A percentile compares a stretch with the other conserved stretches of the same genome.
These are phyloP conservation scores for Charanyca ferruginea DNA, from an alignment of 2,888 invertebrate genomes.

Conservation along the genomic window DNA sequence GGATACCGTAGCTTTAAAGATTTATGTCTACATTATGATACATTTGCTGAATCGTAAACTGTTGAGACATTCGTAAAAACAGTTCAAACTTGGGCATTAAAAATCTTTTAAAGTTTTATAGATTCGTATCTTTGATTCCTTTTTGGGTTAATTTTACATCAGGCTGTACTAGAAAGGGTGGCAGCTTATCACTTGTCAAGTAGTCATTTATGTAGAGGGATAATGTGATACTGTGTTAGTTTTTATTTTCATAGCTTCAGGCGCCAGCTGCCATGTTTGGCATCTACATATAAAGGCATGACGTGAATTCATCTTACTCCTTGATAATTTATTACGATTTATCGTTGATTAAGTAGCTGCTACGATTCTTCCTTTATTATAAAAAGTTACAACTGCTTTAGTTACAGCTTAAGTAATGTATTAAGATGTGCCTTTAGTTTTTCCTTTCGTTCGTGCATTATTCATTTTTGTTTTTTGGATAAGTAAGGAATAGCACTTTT, in stretches of 20 bases:
- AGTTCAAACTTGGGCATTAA: slow-evolving; percentile 48
- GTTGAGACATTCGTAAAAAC: slow-evolving; percentile 36
- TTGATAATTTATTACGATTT: slow-evolving; percentile 37
- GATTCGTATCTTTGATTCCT: slow-evolving; percentile 45
- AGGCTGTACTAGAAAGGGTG: slow-evolving; percentile 26
- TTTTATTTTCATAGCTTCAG: slow-evolving; percentile 44
- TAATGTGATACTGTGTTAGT: slow-evolving; percentile 41
- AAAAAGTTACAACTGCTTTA: slow-evolving; percentile 36
- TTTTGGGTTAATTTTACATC: slow-evolving; percentile 38
- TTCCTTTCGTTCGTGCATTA: slow-evolving; percentile 1
- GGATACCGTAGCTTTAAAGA: slow-evolving; percentile 42
- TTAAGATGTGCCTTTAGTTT: background rate
- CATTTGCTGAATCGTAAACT: slow-evolving; percentile 35
- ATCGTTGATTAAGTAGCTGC: slow-evolving; percentile 23
- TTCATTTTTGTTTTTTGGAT: background rate
- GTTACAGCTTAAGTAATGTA: slow-evolving; percentile 18
- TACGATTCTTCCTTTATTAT: background rate
- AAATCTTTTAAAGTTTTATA: slow-evolving; percentile 40
- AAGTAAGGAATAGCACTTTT: background rate
- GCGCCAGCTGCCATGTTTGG: slow-evolving; percentile 49
- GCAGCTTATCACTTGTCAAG: slow-evolving; percentile 15
- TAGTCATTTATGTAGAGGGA: slow-evolving; percentile 14
- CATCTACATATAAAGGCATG: slow-evolving; percentile 19
- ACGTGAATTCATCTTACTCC: slow-evolving; percentile 36
- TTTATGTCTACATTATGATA: slow-evolving; percentile 55